Percentiles rank a stretch among this genome's conserved stretches.
These are phyloP conservation scores for Potorous gilbertii DNA, from an alignment of 2,797 vertebrate genomes.

Conservation along the genomic window DNA sequence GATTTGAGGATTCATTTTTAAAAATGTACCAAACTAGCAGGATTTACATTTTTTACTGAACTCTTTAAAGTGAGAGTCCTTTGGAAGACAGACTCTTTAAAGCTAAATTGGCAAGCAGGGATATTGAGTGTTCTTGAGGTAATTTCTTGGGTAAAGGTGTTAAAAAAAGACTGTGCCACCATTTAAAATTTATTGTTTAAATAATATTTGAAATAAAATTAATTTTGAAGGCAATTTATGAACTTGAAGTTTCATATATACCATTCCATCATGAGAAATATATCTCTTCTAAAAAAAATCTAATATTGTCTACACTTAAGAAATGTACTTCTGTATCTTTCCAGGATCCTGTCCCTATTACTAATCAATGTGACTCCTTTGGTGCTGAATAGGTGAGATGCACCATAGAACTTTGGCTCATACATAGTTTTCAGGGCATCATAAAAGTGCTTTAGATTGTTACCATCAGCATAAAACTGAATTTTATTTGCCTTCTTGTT, in stretches of 20 bases:
- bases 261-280: neutral
- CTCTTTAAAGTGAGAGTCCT: neutral
- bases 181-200: neutral
- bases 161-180: neutral
- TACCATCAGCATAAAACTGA: too few species aligned
- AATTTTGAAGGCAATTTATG: neutral
- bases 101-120: neutral
- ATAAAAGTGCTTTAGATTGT: too few species aligned
- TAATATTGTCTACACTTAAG: neutral
- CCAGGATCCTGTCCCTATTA: too few species aligned
- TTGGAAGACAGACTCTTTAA: conserved; percentile 2
- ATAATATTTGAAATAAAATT: neutral
- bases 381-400: too few species aligned
- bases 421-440: too few species aligned
- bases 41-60: conserved; percentile 23
- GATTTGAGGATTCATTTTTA: conserved; percentile 7
- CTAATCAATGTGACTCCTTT: too few species aligned
- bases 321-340: neutral
- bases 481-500: too few species aligned
- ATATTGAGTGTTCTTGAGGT: conserved; percentile 29
- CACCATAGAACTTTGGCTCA: too few species aligned
- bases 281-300: neutral
- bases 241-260: neutral
- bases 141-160: conserved; percentile 13
- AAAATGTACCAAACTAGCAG: neutral